Conservation (phyloP, 30 jellyfish, hydroid and myxozoan species). For the Aurelia sp. region DNA sequence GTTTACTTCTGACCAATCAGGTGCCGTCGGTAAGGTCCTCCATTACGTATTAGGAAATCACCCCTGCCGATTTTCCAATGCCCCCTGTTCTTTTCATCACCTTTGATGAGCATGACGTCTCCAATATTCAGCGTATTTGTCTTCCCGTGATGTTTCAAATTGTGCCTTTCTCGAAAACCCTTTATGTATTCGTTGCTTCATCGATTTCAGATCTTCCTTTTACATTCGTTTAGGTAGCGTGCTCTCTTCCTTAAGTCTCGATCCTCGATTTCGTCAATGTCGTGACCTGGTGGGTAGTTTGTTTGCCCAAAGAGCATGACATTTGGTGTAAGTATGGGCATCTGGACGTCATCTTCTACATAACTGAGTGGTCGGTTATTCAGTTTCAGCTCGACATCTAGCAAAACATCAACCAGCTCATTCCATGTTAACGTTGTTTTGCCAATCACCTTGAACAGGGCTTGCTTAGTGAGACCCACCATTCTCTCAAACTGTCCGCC, state of each 20-base stretch:
- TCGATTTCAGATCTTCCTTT: constrained; percentile 61
- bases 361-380: constrained; percentile 82
- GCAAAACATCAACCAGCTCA: constrained; percentile 49
- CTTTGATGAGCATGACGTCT: constrained; percentile 4
- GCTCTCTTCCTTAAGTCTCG: constrained; percentile 60
- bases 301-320: constrained; percentile 69
- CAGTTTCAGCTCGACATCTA: constrained; percentile 59
- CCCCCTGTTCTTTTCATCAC: neutral
- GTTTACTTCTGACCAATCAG: too few relatives aligned
- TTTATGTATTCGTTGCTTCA: constrained; percentile 70
- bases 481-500: constrained; percentile 82
- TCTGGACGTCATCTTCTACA: constrained; percentile 85
- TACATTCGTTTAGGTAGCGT: constrained; percentile 40
- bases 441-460: constrained; percentile 70
- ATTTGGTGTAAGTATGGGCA: constrained; percentile 72
- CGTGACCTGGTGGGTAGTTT: constrained; percentile 19
- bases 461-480: constrained; percentile 71
- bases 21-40: too few relatives aligned
- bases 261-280: constrained; percentile 34
- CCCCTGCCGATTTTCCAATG: constrained; percentile 21
- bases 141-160: constrained; percentile 51
- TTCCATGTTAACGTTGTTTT: constrained; percentile 31
- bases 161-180: constrained; percentile 75
- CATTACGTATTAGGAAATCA: too few relatives aligned
- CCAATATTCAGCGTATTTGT: neutral